Evolutionary conservation across 1,140 invertebrate species (phyloP), one percentile per base, ranked within the genome.

Genomic region (Drosophila gunungcola): DNA sequence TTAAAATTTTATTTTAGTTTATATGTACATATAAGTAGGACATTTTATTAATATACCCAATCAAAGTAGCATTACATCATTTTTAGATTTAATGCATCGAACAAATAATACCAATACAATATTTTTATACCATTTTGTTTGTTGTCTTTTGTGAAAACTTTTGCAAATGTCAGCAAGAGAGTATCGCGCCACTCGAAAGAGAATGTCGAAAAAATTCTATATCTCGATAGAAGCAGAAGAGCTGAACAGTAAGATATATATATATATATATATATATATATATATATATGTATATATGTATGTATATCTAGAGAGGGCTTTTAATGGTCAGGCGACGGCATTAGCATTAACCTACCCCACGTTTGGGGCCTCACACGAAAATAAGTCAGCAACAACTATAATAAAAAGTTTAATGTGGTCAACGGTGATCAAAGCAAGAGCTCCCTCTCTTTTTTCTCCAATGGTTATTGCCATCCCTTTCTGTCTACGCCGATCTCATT

Each of bases 311-410:
- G 49, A 76, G 62, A 67, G 72, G 27, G 64, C 29, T 52, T 54
- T 60, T 55, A 65, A 73, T 73, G 65, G 42, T 52, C 72, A 70
- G 49, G 38, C 57, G 41, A 43, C 54, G 67, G 43, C 63, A 82
- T 85, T 78, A 88, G 72, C 76, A 81, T 78, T 86, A 86, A 86
- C 82, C 82, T 86, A 86, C 81, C 81, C 81, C 81, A 84, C 82
- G 78, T 77, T 80, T 64, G 60, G 32, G 56, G 56, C 39, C 51
- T 51, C 74, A 43, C 42, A 76, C 60, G 68, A 63, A 74, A 64
- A 27, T 45, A 64, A 64, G 36, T 38, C 63, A 48, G 34, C 52
- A 55, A 70, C 64, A 70, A 51, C 64, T 39, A 46, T 64, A 70
- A 70, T 57, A 70, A 70, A 48, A 67, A 69, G 63, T 63, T 65